Evolutionary conservation across 2,797 vertebrate species (phyloP).

Genomic region (Sebastes umbrosus): DNA sequence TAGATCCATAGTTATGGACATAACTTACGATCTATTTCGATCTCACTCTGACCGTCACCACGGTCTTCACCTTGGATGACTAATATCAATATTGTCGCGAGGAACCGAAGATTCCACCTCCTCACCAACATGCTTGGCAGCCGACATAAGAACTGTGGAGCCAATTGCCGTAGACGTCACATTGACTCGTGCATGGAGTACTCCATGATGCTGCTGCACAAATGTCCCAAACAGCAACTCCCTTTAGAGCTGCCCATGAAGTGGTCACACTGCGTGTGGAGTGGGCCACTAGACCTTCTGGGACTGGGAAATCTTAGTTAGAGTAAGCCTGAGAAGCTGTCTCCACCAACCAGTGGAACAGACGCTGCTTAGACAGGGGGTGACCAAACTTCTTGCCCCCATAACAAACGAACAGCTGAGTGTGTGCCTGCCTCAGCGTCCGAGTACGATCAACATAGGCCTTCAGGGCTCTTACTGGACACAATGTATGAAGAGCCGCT

Average conservation of each 20-base stretch:
- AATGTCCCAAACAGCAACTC: neutral
- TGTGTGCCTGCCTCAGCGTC: no score
- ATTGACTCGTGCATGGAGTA: neutral
- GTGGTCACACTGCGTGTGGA: neutral
- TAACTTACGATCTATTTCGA: no score
- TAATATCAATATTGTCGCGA: neutral
- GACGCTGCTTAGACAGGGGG: no score
- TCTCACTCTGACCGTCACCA: neutral
- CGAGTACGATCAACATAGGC: no score
- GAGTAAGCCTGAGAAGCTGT: no score
- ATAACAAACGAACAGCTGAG: no score
- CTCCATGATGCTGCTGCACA: neutral
- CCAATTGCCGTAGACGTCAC: neutral
- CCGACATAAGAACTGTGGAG: neutral
- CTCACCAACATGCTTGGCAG: neutral
- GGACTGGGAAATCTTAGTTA: no score
- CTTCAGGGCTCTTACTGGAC: no score
- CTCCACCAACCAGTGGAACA: no score
- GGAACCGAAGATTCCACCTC: neutral
- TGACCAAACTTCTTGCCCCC: no score
- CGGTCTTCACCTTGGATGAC: neutral
- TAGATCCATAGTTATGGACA: no score
- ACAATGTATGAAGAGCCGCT: no score
- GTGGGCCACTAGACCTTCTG: neutral
- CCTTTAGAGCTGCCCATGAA: neutral